Evolutionary conservation across 1,140 invertebrate species (phyloP).

Genomic region (Ptiloglossa arizonensis): DNA sequence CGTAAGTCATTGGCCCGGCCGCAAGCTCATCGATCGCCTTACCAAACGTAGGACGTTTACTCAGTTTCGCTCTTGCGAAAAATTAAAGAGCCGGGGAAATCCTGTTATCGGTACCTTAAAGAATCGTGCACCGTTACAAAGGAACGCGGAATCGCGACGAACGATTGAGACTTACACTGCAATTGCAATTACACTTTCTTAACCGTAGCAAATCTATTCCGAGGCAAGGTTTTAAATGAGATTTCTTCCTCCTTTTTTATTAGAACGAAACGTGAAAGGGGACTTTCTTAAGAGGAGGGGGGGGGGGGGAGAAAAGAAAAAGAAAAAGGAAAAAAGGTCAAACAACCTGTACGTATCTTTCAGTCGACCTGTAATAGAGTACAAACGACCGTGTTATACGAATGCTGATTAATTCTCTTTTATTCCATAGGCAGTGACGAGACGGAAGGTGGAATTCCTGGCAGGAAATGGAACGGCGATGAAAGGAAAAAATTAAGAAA

Average conservation of each 20-base stretch:
- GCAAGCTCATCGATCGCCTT: conserved; percentile 56
- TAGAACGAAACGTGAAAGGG: background rate
- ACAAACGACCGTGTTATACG: conserved; percentile 18
- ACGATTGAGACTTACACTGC: background rate
- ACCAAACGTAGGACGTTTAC: conserved; percentile 25
- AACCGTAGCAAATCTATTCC: conserved; percentile 1
- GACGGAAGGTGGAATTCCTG: background rate
- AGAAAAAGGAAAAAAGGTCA: background rate
- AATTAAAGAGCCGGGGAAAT: conserved; percentile 30
- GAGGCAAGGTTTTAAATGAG: background rate
- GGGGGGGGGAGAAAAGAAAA: too few relatives aligned
- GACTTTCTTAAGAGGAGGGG: conserved; percentile 2
- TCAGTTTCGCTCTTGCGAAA: conserved; percentile 25
- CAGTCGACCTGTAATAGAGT: background rate
- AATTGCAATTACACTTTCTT: background rate
- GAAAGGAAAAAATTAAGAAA: conserved; percentile 32
- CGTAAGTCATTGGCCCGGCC: conserved; percentile 66
- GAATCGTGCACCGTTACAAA: background rate
- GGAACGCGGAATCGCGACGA: background rate
- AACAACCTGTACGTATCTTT: conserved; percentile 2
- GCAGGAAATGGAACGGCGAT: conserved; percentile 11
- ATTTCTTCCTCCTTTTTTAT: background rate
- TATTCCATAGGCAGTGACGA: background rate
- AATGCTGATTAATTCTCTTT: conserved; percentile 34
- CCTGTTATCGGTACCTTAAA: background rate